Percentiles rank a stretch among this genome's conserved stretches.
phyloP scores from a whole-genome alignment of 1,140 invertebrate species.

The Laupala kohalensis region DNA sequence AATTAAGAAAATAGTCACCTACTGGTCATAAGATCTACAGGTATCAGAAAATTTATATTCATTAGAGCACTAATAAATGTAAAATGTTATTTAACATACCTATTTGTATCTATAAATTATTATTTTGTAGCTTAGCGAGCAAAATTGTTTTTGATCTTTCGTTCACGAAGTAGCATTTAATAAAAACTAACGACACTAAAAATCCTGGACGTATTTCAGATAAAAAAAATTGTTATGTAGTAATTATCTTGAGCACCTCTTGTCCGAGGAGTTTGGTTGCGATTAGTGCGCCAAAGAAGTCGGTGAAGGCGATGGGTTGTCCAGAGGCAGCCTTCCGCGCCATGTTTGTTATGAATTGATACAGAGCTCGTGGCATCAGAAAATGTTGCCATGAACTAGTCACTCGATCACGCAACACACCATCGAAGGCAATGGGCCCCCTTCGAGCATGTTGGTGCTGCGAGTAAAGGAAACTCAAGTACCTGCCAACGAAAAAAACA shows the following conservation, averaged over 20 bases:
- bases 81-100: no score
- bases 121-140: no score
- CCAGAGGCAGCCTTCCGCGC: conserved; percentile 28
- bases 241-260: conserved; percentile 26
- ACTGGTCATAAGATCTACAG: no score
- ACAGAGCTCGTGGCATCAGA: conserved; percentile 20
- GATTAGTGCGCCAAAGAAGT: conserved; percentile 35
- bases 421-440: conserved; percentile 7
- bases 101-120: no score
- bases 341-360: conserved; percentile 27
- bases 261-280: conserved; percentile 32
- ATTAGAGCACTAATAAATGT: no score
- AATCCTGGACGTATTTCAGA: no score
- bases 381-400: not conserved
- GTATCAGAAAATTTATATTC: no score
- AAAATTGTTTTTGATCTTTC: no score
- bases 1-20: no score
- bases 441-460: conserved; percentile 26
- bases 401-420: not conserved
- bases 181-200: no score
- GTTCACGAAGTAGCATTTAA: no score
- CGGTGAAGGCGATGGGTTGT: conserved; percentile 35
- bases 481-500: conserved; percentile 19
- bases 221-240: no score
- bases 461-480: conserved; percentile 27